Percentiles rank a stretch among this genome's conserved stretches.
phyloP scores from a whole-genome alignment of 2,113 vertebrate genomes.

The Cercocebus atys region DNA sequence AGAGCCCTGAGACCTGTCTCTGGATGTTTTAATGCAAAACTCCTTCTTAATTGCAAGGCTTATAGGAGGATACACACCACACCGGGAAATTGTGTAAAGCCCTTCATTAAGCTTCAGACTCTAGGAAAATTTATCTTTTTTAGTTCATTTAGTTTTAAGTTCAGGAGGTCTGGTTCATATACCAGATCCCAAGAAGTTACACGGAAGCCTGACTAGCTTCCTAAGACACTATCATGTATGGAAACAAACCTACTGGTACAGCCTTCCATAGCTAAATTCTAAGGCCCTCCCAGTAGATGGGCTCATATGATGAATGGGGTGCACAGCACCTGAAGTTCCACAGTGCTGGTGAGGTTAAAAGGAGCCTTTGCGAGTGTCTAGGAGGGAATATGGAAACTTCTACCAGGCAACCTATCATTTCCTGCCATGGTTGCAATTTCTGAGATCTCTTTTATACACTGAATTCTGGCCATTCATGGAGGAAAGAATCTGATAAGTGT shows the following conservation, averaged over 20 bases:
- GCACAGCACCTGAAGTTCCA: neutral
- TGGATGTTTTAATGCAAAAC: neutral
- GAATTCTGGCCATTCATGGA: neutral
- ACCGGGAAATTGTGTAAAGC: neutral
- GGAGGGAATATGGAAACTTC: neutral
- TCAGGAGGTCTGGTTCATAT: neutral
- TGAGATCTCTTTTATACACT: neutral
- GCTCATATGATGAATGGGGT: neutral
- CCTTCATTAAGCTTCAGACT: neutral
- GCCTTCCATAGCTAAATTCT: neutral
- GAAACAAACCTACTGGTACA: neutral
- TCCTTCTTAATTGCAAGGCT: neutral
- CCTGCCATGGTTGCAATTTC: neutral
- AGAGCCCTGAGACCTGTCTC: neutral
- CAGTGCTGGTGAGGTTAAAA: neutral
- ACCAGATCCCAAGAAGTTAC: constrained; percentile 10
- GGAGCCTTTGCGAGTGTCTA: neutral
- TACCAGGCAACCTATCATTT: neutral
- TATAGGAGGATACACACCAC: neutral
- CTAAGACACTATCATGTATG: neutral
- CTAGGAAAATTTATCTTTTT: constrained; percentile 12
- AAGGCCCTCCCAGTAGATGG: neutral
- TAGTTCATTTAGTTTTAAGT: neutral
- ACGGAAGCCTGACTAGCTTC: neutral
- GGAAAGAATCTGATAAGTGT: neutral